Conservation (phyloP, 37 sponge, comb jelly and placozoan genomes). For the Tethya wilhelma region DNA sequence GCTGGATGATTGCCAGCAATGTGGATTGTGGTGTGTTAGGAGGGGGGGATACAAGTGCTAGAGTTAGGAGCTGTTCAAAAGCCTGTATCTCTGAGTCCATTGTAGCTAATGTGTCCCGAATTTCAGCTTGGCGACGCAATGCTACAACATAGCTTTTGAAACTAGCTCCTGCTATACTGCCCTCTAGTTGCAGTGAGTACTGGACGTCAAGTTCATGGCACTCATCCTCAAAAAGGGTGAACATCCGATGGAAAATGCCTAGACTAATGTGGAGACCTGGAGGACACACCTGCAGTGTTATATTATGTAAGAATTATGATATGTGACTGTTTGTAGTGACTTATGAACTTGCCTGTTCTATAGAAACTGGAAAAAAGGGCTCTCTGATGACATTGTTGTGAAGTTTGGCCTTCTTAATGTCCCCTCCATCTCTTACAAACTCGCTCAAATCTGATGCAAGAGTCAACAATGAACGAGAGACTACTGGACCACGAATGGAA, state of each 20-base stretch:
- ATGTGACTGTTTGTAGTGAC: too few species aligned
- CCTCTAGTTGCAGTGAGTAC: background rate
- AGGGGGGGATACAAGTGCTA: background rate
- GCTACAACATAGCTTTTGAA: background rate
- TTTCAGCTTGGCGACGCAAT: background rate
- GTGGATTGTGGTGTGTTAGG: background rate
- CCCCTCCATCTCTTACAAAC: conserved; percentile 7
- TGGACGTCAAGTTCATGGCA: conserved; percentile 34
- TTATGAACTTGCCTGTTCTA: conserved; percentile 15
- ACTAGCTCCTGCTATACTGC: too few species aligned
- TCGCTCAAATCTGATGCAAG: background rate
- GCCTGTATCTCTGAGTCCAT: too few species aligned
- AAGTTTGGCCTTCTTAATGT: conserved; percentile 26
- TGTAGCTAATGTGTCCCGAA: background rate
- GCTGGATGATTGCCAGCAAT: background rate
- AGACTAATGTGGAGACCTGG: conserved; percentile 53
- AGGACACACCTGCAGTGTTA: conserved; percentile 50
- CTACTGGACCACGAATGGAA: too few species aligned
- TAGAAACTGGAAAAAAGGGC: conserved; percentile 8
- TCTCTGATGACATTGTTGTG: conserved; percentile 40
- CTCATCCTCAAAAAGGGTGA: conserved; percentile 25
- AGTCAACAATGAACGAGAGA: background rate
- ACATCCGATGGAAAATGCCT: conserved; percentile 43
- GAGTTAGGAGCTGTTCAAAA: too few species aligned
- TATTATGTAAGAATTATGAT: too few species aligned